Conservation (phyloP, 2,797 vertebrate species). For the Eospalax fontanierii region DNA sequence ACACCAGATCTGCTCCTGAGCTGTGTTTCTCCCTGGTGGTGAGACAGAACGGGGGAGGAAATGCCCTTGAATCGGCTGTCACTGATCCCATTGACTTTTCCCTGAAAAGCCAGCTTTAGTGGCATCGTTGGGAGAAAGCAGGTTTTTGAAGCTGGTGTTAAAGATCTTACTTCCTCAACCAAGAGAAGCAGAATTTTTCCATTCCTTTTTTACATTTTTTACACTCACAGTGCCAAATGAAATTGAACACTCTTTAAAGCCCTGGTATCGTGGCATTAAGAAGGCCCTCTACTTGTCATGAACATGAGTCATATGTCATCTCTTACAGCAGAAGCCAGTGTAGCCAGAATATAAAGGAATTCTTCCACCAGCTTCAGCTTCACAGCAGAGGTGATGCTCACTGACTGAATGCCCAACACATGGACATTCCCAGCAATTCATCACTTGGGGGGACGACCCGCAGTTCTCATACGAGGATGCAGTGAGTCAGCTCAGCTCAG, state of each 20-base stretch:
- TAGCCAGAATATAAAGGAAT: not conserved
- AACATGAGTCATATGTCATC: not conserved
- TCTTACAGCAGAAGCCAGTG: not conserved
- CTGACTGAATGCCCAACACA: accelerated
- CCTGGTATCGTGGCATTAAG: not conserved
- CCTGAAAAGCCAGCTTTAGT: not conserved
- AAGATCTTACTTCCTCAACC: not conserved
- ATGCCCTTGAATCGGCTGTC: not conserved
- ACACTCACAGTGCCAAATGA: not conserved
- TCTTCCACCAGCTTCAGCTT: not conserved
- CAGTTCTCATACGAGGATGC: not conserved
- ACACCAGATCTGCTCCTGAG: not conserved
- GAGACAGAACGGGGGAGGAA: not conserved
- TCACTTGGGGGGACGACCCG: not conserved
- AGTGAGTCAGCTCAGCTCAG: too few relatives aligned
- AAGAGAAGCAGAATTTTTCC: not conserved
- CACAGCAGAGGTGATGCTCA: not conserved
- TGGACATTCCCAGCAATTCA: not conserved
- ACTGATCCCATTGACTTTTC: not conserved
- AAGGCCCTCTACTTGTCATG: not conserved
- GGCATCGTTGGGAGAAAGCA: not conserved
- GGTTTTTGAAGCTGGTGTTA: not conserved
- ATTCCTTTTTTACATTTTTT: conserved; percentile 9
- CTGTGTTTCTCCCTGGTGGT: not conserved
- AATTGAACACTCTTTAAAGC: not conserved